Evolutionary conservation across 2,113 vertebrate genomes (phyloP), one percentile per base, ranked within the genome.

Genomic region (Cygnus buccinator): DNA sequence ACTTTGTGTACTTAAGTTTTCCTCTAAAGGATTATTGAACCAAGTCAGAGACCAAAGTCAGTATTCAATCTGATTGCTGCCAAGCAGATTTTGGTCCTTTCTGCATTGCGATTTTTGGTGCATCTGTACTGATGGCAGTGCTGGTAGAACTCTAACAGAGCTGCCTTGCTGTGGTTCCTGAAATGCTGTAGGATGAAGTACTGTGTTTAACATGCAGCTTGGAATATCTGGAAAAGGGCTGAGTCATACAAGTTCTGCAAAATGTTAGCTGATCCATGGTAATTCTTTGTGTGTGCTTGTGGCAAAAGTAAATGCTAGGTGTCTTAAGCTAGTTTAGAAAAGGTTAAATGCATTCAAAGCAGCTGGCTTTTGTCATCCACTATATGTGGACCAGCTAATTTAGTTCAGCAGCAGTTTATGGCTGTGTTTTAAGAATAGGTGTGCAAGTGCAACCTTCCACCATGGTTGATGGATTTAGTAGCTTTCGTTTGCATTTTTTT

Each of bases 321-420:
- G 28, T 50, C 74, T 79, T 68, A 61, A 87, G 48, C 57, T 89
- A 77, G 23, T 83, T 90, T 90, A 66, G 35, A 71, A 93, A 74
- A 87, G 68, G 70, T 81, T 94, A 89, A 84, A 81, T 57, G 7
- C 1, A 0, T 89, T 92, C 68, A 71, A 82, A 89, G 52, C n/a
- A 78, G 43, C 39, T 67, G 52, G 19, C 46, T 73, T 74, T 84
- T 75, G 76, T 81, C 63, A 57, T 61, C 41, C 9, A 4, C 73
- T 96, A 68, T 78, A 52, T 67, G 63, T 28, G 29, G 35, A 95
- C 23, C 13, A 25, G 44, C 66, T 89, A 82, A 89, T 93, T 96
- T 91, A 76, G 66, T 89, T 82, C 2, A 0, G 5, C 87, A 82
- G 26, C 77, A 29, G 33, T 13, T 31, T 92, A 9, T 21, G 19